Evolutionary conservation across 1,140 invertebrate genomes (phyloP), one percentile per base, ranked within the genome.

Genomic region (Drosophila punjabiensis): DNA sequence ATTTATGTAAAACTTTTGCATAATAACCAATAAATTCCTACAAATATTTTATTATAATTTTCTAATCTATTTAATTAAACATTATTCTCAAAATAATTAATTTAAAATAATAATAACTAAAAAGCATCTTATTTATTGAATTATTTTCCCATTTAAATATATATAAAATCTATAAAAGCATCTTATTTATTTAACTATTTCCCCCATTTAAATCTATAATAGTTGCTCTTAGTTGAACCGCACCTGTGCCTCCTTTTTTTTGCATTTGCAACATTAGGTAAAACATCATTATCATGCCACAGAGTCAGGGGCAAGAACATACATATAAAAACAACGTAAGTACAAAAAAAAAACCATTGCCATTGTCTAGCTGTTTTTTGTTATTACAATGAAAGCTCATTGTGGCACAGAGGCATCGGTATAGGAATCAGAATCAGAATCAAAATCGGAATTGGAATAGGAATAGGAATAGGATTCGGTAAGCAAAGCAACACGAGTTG

Each of bases 361-460:
- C 84, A 89, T 88, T 88, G 85, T 88, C 79, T 79, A 50, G 70
- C 64, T 88, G 65, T 80, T 79, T 81, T 53, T 84, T 88, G 62
- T 89, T 88, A 88, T 81, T 88, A 85, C 85, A 88, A 88, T 85
- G 78, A 88, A 89, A 89, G 85, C 85, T 88, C 78, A 81, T 85
- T 88, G 84, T 89, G 70, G 70, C 70, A 43, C 20, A 20, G 53
- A 50, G 70, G 68, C 53, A 81, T 76, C 64, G 68, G 69, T 53
- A 81, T 76, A 61, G 68, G 65, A 81, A 66, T 74, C 76, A 18
- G 24, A 52, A 52, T 56, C 52, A 33, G 30, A 33, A 63, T 67
- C 61, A 53, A 16, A 63, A 60, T 62, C 59, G 60, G 35, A 39
- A 32, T 52, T 52, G 50, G 50, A n/a, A 50, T 63, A 47, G 52